These are phyloP conservation scores for Drosophila sordidapex DNA, from an alignment of 2,888 invertebrate species.

Conservation along the genomic window DNA sequence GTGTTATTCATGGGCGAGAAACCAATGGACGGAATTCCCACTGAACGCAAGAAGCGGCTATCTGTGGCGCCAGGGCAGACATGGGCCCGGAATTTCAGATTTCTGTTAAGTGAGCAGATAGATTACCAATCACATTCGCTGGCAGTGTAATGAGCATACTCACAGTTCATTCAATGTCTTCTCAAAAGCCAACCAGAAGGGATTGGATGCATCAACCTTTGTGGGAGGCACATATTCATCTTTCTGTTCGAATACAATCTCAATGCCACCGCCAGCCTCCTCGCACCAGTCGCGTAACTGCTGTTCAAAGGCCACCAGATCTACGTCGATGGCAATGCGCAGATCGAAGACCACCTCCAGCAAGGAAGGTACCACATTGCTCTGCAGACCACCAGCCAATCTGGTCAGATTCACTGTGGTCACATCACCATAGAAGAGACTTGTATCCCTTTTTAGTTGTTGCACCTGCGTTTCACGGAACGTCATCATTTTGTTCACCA, in stretches of 20 bases:
- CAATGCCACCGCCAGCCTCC: slow-evolving; percentile 90
- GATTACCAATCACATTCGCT: background rate
- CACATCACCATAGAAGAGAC: slow-evolving; percentile 89
- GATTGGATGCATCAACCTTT: slow-evolving; percentile 88
- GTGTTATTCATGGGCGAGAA: slow-evolving; percentile 96
- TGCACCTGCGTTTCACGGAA: slow-evolving; percentile 86
- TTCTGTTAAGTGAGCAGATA: slow-evolving; percentile 5
- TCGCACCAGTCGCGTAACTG: slow-evolving; percentile 87
- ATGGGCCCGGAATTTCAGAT: slow-evolving; percentile 87
- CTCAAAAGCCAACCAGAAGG: slow-evolving; percentile 91
- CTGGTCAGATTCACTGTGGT: slow-evolving; percentile 94
- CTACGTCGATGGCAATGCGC: slow-evolving; percentile 86
- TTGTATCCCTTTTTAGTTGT: slow-evolving; percentile 85
- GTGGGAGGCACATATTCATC: slow-evolving; percentile 88
- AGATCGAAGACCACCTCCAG: slow-evolving; percentile 91
- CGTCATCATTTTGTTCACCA: slow-evolving; percentile 91
- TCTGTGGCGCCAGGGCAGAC: slow-evolving; percentile 97
- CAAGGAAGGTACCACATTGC: slow-evolving; percentile 95
- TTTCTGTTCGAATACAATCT: slow-evolving; percentile 88
- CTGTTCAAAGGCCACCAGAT: slow-evolving; percentile 68
- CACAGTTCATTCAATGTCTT: slow-evolving; percentile 87
- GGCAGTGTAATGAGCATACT: slow-evolving; percentile 64
- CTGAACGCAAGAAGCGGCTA: slow-evolving; percentile 91
- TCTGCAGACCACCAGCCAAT: slow-evolving; percentile 94
- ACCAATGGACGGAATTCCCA: slow-evolving; percentile 94